Evolutionary conservation across 2,113 vertebrate species (phyloP), one percentile per base, ranked within the genome.

Genomic region (Larimichthys polyactis): DNA sequence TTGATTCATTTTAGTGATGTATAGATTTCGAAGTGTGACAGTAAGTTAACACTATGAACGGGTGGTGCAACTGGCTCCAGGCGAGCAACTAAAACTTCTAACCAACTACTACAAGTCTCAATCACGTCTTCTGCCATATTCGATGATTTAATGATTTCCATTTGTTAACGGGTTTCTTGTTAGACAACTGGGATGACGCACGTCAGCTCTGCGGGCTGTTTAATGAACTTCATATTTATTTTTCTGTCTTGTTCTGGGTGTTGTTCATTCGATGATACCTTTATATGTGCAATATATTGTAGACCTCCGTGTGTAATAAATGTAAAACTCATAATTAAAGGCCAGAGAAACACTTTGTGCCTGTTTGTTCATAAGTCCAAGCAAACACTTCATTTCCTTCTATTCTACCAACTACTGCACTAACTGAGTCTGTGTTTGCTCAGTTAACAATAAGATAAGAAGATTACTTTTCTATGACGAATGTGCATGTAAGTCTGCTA

Each of bases 211-310:
- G 10, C 17, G 11, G 12, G 40, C 9, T 58, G 20, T 49, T 60
- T 36, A 55, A 63, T 54, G 2, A 76, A 74, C 46, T 11, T 54
- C 0, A 44, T 78, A 77, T 89, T 83, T 86, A 64, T 79, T 79
- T 80, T 49, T 62, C 17, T 3, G 43, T 20, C 6, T 19, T 20
- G 27, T 20, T 57, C 57, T 67, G 67, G 75, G 46, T 67, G 46
- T 48, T 77, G 69, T 44, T 71, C 22, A 57, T 74, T 74, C 19
- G 4, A 11, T 40, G 46, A 74, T 22, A 49, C 12, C 15, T 54
- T 52, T 46, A 48, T 19, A 62, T 62, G 87, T 89, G 89, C 87
- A 90, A 87, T 87, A 81, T 29, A 54, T 29, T 68, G 71, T 67
- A 57, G 5, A 69, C 14, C 46, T 32, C 22, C 2, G 20, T 71